Conservation (phyloP, 2,113 vertebrate genomes). For the Pseudopipra pipra region DNA sequence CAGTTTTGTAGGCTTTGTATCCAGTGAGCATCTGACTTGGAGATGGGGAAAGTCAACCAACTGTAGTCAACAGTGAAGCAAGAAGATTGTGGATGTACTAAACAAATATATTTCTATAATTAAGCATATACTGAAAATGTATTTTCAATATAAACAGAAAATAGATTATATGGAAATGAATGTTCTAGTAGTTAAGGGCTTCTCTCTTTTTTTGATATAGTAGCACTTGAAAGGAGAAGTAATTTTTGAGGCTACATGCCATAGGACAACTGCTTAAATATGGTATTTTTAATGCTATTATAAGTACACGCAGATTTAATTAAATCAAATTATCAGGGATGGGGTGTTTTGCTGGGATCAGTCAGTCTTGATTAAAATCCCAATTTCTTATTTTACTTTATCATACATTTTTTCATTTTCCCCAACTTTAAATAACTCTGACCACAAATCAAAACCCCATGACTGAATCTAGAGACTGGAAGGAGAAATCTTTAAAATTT, state of each 20-base stretch:
- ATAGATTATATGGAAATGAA: constrained; percentile 18
- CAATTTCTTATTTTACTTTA: constrained; percentile 60
- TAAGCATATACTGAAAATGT: neutral
- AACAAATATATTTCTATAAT: neutral
- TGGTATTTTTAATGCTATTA: constrained; percentile 70
- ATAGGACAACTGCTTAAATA: constrained; percentile 62
- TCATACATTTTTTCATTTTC: constrained; percentile 57
- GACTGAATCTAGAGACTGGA: neutral
- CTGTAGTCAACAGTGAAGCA: neutral
- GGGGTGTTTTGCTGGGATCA: constrained; percentile 32
- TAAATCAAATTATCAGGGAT: constrained; percentile 50
- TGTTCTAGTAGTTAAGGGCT: constrained; percentile 48
- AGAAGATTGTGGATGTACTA: neutral
- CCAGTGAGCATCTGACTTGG: neutral
- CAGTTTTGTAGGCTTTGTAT: neutral
- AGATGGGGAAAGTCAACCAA: neutral
- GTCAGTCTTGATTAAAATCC: constrained; percentile 63
- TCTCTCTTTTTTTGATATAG: neutral
- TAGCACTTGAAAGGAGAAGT: constrained; percentile 46
- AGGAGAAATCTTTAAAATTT: constrained; percentile 19
- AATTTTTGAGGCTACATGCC: constrained; percentile 38
- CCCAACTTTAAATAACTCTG: constrained; percentile 59
- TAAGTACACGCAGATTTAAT: constrained; percentile 59
- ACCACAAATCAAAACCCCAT: constrained; percentile 57
- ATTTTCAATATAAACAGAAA: constrained; percentile 30